Evolutionary conservation across 2,888 invertebrate genomes (phyloP).

Genomic region (Choreutis nemorana): DNA sequence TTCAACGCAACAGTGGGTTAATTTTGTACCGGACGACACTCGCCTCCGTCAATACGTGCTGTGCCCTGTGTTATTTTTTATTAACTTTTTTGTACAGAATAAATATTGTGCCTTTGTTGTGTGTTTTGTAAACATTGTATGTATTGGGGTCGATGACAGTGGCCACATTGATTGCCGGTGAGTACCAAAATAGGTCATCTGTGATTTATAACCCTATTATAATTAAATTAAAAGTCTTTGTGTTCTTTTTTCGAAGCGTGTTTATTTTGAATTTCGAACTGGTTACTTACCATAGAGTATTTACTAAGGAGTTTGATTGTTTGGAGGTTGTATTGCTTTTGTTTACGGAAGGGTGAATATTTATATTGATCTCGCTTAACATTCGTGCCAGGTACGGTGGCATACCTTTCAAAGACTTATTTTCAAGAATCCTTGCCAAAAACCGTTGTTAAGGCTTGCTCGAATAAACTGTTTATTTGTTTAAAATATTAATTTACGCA

Average conservation of each 20-base stretch:
- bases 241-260: constrained; percentile 2
- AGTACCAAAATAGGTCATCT: constrained; percentile 21
- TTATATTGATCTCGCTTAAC: constrained; percentile 20
- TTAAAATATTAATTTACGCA: no score
- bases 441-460: no score
- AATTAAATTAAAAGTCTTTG: neutral
- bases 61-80: constrained; percentile 29
- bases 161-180: constrained; percentile 24
- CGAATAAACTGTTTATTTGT: no score
- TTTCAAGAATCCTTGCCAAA: no score
- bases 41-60: constrained; percentile 28
- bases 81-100: constrained; percentile 13
- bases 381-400: constrained; percentile 26
- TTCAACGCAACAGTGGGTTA: constrained; percentile 37
- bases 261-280: constrained; percentile 1
- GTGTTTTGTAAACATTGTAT: constrained; percentile 21
- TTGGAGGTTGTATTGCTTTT: constrained; percentile 43
- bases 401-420: no score
- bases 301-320: constrained; percentile 13
- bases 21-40: constrained; percentile 27
- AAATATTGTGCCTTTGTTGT: constrained; percentile 37
- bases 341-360: constrained; percentile 31
- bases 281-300: constrained; percentile 9
- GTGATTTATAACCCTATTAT: constrained; percentile 7
- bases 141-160: no score